A percentile compares a stretch with the other conserved stretches of the same genome.
phyloP scores from a whole-genome alignment of 1,140 invertebrate genomes.

The Cyclargus thomasi region DNA sequence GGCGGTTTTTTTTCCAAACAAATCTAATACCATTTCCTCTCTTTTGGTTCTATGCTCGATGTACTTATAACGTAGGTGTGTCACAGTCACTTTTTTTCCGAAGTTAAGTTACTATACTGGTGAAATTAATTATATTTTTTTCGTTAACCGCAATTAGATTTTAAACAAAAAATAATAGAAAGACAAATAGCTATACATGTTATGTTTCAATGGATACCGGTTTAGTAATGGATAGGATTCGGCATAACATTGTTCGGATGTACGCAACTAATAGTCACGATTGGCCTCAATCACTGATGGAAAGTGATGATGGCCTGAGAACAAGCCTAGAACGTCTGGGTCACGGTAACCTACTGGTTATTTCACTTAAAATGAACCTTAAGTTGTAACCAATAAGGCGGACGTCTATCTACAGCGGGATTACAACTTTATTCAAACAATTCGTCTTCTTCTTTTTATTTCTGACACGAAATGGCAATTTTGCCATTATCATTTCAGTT shows the following conservation, averaged over 20 bases:
- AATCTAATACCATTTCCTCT: too few species aligned
- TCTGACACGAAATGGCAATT: not conserved
- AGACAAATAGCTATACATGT: not conserved
- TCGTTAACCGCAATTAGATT: too few species aligned
- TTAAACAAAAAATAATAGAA: too few species aligned
- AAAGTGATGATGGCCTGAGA: conserved; percentile 20
- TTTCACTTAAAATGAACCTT: too few species aligned
- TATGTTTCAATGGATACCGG: not conserved
- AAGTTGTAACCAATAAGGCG: too few species aligned
- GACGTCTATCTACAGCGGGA: not conserved
- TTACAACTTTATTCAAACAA: not conserved
- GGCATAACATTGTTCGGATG: not conserved
- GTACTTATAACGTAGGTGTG: too few species aligned
- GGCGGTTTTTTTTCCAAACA: too few species aligned
- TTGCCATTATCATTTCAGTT: not conserved
- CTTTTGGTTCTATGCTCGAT: too few species aligned
- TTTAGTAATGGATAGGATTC: not conserved
- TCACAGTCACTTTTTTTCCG: too few species aligned
- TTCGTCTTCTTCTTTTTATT: not conserved
- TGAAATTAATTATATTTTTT: too few species aligned
- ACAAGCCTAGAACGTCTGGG: conserved; percentile 1
- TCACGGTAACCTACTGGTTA: not conserved
- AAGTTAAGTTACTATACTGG: too few species aligned
- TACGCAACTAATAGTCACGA: conserved; percentile 15
- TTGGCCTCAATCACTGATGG: conserved; percentile 20